phyloP scores from a whole-genome alignment of 53 echinoderm and acorn worm genomes.

The Stichopus horrens region DNA sequence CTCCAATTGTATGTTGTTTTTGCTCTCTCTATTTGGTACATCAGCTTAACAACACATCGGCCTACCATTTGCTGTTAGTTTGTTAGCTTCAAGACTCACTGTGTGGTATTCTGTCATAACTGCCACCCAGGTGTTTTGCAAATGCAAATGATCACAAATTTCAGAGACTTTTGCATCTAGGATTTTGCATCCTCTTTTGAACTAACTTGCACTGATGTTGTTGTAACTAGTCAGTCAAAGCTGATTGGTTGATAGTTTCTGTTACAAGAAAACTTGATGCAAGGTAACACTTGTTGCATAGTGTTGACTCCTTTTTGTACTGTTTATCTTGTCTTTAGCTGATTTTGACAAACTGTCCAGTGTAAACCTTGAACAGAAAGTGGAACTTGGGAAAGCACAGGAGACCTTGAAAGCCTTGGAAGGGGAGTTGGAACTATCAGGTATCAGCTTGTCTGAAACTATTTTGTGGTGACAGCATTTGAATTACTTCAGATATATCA shows the following conservation, averaged over 20 bases:
- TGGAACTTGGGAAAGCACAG: constrained; percentile 66
- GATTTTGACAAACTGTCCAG: constrained; percentile 63
- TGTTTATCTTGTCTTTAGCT: constrained; percentile 50
- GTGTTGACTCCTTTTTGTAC: not conserved
- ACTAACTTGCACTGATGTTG: not conserved
- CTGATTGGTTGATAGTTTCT: not conserved
- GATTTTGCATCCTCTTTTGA: too few relatives aligned
- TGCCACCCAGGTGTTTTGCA: too few relatives aligned
- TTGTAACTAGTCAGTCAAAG: not conserved
- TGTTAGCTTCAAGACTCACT: too few relatives aligned
- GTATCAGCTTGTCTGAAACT: constrained; percentile 28
- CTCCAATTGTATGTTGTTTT: too few relatives aligned
- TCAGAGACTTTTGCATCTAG: too few relatives aligned
- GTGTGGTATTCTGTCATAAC: too few relatives aligned
- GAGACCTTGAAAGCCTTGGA: constrained; percentile 67
- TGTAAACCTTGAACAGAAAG: constrained; percentile 78
- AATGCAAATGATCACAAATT: too few relatives aligned
- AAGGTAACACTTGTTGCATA: not conserved
- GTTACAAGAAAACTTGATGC: not conserved
- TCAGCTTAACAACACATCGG: too few relatives aligned
- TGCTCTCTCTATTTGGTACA: too few relatives aligned
- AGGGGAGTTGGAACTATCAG: constrained; percentile 76
- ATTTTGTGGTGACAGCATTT: too few relatives aligned
- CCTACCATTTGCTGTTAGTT: too few relatives aligned
- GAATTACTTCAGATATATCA: too few relatives aligned